Percentiles rank a stretch among this genome's conserved stretches.
Evolutionary conservation across 2,888 invertebrate genomes (phyloP).

Genomic region (Dolichopus griseipennis): DNA sequence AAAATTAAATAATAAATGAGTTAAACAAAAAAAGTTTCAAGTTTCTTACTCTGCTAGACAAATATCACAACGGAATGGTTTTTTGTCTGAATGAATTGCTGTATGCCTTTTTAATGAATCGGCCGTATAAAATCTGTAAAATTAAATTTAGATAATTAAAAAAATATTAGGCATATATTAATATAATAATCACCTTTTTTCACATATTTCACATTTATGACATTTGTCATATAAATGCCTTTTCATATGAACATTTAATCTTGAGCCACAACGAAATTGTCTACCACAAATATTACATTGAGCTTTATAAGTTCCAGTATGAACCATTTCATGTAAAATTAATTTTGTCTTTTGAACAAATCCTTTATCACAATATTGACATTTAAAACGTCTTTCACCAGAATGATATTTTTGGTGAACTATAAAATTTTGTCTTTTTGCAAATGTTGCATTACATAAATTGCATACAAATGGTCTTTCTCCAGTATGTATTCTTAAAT

Average conservation of each 20-base stretch:
- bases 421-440: neutral
- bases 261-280: neutral
- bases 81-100: neutral
- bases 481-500: slow-evolving; percentile 7
- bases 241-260: slow-evolving; percentile 9
- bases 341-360: slow-evolving; percentile 10
- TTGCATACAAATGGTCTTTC: slow-evolving; percentile 2
- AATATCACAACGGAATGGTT: neutral
- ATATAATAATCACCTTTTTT: neutral
- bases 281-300: slow-evolving; percentile 7
- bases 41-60: neutral
- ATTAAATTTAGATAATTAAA: too few relatives aligned
- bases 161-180: too few relatives aligned
- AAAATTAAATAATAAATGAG: neutral
- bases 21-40: neutral
- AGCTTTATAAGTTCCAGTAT: neutral
- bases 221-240: neutral
- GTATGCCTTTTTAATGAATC: neutral
- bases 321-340: slow-evolving; percentile 9
- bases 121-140: neutral
- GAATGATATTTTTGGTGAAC: slow-evolving; percentile 1
- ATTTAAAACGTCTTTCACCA: neutral
- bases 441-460: slow-evolving; percentile 7
- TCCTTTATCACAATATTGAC: slow-evolving; percentile 10
- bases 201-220: neutral